phyloP scores from a whole-genome alignment of 2,888 invertebrate genomes.

The Leptopilina drosophilae region DNA sequence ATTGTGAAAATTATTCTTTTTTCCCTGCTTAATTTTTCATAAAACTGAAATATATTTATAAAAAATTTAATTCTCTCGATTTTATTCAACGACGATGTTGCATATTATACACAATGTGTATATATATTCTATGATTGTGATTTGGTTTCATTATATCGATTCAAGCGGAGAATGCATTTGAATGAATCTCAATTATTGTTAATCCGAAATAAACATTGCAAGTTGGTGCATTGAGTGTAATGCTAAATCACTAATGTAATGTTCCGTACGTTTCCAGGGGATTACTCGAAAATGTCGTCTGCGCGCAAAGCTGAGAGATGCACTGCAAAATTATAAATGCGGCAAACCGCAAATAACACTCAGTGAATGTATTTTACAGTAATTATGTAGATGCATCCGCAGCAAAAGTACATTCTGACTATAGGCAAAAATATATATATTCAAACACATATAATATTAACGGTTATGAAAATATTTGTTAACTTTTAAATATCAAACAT shows the following conservation, averaged over 20 bases:
- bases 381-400: neutral
- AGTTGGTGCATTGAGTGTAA: conserved; percentile 35
- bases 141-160: conserved; percentile 27
- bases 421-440: too few relatives aligned
- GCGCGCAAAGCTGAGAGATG: conserved; percentile 9
- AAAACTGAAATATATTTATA: too few relatives aligned
- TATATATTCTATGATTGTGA: neutral
- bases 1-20: too few relatives aligned
- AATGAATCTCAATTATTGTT: conserved; percentile 39
- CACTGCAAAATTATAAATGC: conserved; percentile 29
- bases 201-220: conserved; percentile 38
- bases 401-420: too few relatives aligned
- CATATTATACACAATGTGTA: neutral
- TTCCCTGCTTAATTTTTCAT: too few relatives aligned
- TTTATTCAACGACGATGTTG: too few relatives aligned
- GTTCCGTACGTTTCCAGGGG: conserved; percentile 11
- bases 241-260: conserved; percentile 35
- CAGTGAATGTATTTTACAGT: conserved; percentile 2
- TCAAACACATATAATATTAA: too few relatives aligned
- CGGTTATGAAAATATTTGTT: too few relatives aligned
- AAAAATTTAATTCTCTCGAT: too few relatives aligned
- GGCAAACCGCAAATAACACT: conserved; percentile 28
- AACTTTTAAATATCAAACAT: too few relatives aligned
- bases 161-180: neutral
- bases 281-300: conserved; percentile 36